phyloP scores from a whole-genome alignment of 2,888 invertebrate species.

The Sicus ferrugineus region DNA sequence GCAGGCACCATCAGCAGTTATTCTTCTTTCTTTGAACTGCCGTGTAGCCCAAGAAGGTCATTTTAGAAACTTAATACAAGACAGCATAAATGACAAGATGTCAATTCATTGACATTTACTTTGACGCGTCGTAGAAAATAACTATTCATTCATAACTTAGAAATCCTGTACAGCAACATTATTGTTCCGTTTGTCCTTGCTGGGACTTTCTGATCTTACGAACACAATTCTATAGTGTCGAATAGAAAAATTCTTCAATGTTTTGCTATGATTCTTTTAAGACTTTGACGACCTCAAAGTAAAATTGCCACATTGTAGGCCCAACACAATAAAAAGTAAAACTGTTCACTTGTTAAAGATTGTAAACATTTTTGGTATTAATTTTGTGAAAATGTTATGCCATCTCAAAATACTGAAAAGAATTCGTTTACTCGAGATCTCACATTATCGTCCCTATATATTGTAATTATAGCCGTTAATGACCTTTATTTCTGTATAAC shows the following conservation, averaged over 20 bases:
- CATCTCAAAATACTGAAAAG: too few species aligned
- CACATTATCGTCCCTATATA: too few species aligned
- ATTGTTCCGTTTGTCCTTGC: slow-evolving; percentile 12
- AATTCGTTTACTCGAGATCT: too few species aligned
- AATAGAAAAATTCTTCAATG: neutral
- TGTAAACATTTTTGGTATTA: neutral
- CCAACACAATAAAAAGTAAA: slow-evolving; percentile 1
- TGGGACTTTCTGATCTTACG: neutral
- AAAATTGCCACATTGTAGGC: neutral
- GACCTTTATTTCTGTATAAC: too few species aligned
- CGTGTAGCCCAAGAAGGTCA: neutral
- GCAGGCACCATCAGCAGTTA: neutral
- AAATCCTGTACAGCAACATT: too few species aligned
- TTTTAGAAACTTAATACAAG: neutral
- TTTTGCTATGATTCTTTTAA: neutral
- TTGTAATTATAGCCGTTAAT: too few species aligned
- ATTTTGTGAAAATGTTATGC: slow-evolving; percentile 1
- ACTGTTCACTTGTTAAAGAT: neutral
- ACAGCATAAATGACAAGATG: neutral
- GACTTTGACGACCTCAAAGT: neutral
- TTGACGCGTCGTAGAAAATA: neutral
- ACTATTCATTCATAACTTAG: slow-evolving; percentile 1
- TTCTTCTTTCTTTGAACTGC: neutral
- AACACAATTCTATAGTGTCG: neutral
- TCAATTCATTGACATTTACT: slow-evolving; percentile 22